Percentiles rank a stretch among this genome's conserved stretches.
phyloP scores from a whole-genome alignment of 1,140 invertebrate species.

The Scaptomyza pallida region DNA sequence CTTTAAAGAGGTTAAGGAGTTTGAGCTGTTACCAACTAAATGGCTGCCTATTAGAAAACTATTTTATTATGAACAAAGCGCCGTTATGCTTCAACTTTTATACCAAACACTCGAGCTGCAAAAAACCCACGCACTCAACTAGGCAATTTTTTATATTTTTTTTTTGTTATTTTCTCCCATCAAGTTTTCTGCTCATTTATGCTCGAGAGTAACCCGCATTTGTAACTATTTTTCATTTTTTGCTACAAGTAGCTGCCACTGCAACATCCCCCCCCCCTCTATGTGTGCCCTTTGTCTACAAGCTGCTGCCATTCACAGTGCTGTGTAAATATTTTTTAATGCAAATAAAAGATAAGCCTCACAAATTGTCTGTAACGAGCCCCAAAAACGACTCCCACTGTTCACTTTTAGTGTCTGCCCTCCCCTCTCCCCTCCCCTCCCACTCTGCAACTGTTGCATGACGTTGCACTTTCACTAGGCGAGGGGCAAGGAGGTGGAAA shows the following conservation, averaged over 20 bases:
- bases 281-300: not conserved
- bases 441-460: conserved; percentile 30
- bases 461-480: conserved; percentile 63
- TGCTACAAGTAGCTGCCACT: conserved; percentile 12
- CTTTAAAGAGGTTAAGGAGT: not conserved
- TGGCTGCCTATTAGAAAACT: not conserved
- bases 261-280: not conserved
- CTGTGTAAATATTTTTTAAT: conserved; percentile 76
- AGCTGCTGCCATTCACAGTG: conserved; percentile 47
- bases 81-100: conserved; percentile 3
- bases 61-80: not conserved
- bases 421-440: not conserved
- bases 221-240: conserved; percentile 13
- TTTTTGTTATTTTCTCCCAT: not conserved
- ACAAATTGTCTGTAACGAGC: conserved; percentile 47
- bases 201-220: conserved; percentile 10
- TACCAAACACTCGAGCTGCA: not conserved
- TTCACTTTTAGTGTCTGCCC: conserved; percentile 24
- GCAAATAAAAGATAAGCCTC: conserved; percentile 76
- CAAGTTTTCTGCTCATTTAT: conserved; percentile 26
- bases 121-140: conserved; percentile 1
- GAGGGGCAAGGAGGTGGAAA: not conserved
- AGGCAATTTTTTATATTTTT: not conserved
- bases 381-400: conserved; percentile 39
- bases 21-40: not conserved